Percentiles rank a stretch among this genome's conserved stretches.
Conservation (phyloP, 2,888 invertebrate genomes). For the Cataglyphis rosenhaueri region DNA sequence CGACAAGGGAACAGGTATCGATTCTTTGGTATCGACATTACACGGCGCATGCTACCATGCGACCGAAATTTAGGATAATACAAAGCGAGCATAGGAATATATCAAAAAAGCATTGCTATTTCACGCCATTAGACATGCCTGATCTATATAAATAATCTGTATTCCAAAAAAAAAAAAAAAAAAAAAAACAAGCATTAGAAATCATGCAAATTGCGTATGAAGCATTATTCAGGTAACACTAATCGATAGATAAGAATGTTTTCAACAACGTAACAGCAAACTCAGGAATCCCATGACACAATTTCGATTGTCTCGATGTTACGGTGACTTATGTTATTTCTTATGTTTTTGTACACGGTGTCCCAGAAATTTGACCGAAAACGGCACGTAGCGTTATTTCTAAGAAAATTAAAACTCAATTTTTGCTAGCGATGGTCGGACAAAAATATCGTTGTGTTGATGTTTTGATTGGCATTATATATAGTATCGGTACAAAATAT, state of each 20-base stretch:
- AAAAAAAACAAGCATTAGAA: neutral
- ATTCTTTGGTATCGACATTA: slow-evolving; percentile 72
- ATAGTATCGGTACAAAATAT: neutral
- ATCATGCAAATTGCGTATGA: neutral
- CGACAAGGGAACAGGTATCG: slow-evolving; percentile 65
- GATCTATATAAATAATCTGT: neutral
- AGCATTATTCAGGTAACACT: neutral
- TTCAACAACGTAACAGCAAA: neutral
- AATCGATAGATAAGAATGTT: neutral
- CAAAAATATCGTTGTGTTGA: neutral
- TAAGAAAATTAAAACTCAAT: neutral
- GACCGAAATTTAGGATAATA: slow-evolving; percentile 55
- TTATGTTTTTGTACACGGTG: neutral
- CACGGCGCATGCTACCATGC: slow-evolving; percentile 42
- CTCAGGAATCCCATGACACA: neutral
- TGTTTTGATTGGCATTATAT: neutral
- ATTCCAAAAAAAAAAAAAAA: neutral
- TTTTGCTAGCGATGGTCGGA: neutral
- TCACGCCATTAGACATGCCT: neutral
- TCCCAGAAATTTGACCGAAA: neutral
- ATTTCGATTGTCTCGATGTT: neutral
- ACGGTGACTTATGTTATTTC: neutral
- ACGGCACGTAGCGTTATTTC: neutral
- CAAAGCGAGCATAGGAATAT: slow-evolving; percentile 10
- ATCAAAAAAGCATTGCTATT: neutral